Conservation (phyloP, 1,140 invertebrate genomes). For the Calliphora vicina region DNA sequence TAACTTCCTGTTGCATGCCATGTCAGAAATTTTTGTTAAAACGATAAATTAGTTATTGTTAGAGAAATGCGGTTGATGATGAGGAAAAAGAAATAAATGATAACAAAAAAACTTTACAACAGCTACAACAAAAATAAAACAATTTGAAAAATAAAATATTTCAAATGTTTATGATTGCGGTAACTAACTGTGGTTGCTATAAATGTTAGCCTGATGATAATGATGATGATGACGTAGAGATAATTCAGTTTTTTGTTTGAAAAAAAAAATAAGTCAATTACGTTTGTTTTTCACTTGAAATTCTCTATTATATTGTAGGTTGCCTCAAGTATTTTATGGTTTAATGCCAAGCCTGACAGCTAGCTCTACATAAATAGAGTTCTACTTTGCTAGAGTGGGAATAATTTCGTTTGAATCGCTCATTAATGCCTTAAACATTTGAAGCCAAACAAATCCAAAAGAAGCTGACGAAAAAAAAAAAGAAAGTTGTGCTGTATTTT, state of each 20-base stretch:
- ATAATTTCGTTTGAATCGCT: background rate
- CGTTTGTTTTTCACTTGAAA: constrained; percentile 7
- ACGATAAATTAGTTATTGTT: constrained; percentile 31
- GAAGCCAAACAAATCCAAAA: no score
- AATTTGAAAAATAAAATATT: no score
- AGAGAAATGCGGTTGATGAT: background rate
- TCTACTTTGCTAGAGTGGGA: background rate
- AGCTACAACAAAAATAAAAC: no score
- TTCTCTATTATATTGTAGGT: background rate
- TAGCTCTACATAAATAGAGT: no score
- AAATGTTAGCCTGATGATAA: background rate
- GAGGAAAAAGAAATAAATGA: background rate
- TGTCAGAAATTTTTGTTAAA: constrained; percentile 23
- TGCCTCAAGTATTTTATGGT: constrained; percentile 9
- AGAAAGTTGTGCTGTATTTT: background rate
- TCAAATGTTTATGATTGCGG: no score
- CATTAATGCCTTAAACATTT: no score
- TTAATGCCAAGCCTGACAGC: background rate
- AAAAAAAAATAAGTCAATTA: background rate
- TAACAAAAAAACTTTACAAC: background rate
- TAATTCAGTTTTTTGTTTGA: background rate
- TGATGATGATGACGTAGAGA: background rate
- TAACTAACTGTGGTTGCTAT: no score
- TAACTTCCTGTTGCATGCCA: constrained; percentile 31
- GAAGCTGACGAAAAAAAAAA: background rate